A percentile compares a stretch with the other conserved stretches of the same genome.
These are phyloP conservation scores for Metalampra italica DNA, from an alignment of 2,888 invertebrate genomes.

Conservation along the genomic window DNA sequence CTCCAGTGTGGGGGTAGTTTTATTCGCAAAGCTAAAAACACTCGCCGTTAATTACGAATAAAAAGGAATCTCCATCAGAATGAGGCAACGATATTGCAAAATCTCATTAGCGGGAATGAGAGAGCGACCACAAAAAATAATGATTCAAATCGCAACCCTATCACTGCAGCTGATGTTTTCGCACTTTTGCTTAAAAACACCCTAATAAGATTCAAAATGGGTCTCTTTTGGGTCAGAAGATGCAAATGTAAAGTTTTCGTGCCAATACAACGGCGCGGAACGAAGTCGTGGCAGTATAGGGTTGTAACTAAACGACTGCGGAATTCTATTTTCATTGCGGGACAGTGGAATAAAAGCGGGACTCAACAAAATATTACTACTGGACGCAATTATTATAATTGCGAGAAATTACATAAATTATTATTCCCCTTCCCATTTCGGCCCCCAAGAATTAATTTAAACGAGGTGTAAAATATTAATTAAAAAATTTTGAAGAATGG, in stretches of 20 bases:
- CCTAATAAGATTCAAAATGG: constrained; percentile 6
- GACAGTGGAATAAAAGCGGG: too few species aligned
- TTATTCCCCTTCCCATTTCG: too few species aligned
- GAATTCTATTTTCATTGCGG: too few species aligned
- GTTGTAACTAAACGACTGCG: too few species aligned
- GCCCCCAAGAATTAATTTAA: too few species aligned
- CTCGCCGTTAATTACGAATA: constrained; percentile 37
- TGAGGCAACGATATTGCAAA: constrained; percentile 39
- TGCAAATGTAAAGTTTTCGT: constrained; percentile 12
- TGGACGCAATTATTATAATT: too few species aligned
- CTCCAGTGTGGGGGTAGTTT: too few species aligned
- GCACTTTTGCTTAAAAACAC: neutral
- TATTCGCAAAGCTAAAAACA: constrained; percentile 1
- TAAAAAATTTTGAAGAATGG: too few species aligned
- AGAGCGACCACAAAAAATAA: constrained; percentile 57
- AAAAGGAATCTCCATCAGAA: constrained; percentile 37
- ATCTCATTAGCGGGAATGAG: constrained; percentile 55
- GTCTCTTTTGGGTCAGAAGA: neutral
- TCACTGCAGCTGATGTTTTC: constrained; percentile 2
- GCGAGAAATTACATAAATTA: too few species aligned
- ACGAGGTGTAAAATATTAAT: too few species aligned
- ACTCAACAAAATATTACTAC: too few species aligned
- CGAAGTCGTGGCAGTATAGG: neutral
- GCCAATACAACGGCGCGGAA: constrained; percentile 14
- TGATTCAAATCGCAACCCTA: constrained; percentile 32